These are phyloP conservation scores for Phylloscopus trochiloides DNA, from an alignment of 2,113 vertebrate genomes.

Conservation along the genomic window DNA sequence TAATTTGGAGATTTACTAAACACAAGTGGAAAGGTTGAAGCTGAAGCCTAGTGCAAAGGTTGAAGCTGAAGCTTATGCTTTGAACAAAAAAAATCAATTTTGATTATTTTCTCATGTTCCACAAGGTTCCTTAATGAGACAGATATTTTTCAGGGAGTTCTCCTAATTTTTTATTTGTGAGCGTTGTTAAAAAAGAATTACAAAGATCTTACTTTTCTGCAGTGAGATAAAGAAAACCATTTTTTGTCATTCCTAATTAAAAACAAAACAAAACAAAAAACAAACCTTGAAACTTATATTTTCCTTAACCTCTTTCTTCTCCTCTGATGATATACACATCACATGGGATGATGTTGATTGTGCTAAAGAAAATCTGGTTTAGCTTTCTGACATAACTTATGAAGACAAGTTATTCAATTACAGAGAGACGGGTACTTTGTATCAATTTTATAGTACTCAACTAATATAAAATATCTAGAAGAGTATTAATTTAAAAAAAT, in stretches of 20 bases:
- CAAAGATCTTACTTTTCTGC: not conserved
- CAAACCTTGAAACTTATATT: not conserved
- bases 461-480: not conserved
- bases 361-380: not conserved
- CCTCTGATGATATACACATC: not conserved
- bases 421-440: not conserved
- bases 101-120: not conserved
- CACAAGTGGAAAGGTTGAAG: not conserved
- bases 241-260: not conserved
- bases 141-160: not conserved
- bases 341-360: accelerated
- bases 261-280: not conserved
- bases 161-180: not conserved
- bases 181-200: not conserved
- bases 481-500: not conserved
- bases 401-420: not conserved
- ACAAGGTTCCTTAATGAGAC: not conserved
- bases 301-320: not conserved
- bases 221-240: not conserved
- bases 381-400: not conserved
- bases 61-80: not conserved
- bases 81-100: not conserved
- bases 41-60: not conserved
- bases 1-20: not conserved
- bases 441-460: not conserved